These are phyloP conservation scores for Spisula subtruncata DNA, from an alignment of 2,888 invertebrate genomes.

Conservation along the genomic window DNA sequence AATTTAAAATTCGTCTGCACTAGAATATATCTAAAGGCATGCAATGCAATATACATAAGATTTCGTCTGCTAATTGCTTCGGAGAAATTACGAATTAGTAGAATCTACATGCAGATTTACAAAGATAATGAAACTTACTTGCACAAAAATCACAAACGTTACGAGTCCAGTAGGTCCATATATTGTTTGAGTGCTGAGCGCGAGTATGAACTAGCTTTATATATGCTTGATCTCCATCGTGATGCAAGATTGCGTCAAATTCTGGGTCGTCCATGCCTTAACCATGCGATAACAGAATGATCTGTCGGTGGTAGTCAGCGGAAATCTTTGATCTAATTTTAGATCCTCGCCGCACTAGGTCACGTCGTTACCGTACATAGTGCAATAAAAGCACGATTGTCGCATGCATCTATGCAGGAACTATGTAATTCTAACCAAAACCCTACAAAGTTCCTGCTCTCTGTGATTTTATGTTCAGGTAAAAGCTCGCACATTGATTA, in stretches of 20 bases:
- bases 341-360: not conserved
- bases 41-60: too few species aligned
- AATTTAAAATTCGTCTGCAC: too few species aligned
- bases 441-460: too few species aligned
- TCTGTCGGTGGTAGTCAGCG: not conserved
- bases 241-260: constrained; percentile 16
- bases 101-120: too few species aligned
- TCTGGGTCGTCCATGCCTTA: not conserved
- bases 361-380: constrained; percentile 11
- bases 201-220: not conserved
- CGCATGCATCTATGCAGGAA: too few species aligned
- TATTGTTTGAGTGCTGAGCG: not conserved
- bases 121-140: not conserved
- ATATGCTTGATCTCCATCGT: not conserved
- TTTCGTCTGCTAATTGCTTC: too few species aligned
- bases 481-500: too few species aligned
- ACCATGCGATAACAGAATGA: not conserved
- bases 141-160: not conserved
- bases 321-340: constrained; percentile 1
- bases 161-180: not conserved
- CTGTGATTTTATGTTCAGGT: too few species aligned
- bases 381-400: not conserved
- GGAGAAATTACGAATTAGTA: too few species aligned
- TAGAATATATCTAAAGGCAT: too few species aligned
- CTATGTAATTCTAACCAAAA: too few species aligned